Base-by-base conservation (phyloP, 2,888 invertebrate genomes). In the Acleris literana region DNA sequence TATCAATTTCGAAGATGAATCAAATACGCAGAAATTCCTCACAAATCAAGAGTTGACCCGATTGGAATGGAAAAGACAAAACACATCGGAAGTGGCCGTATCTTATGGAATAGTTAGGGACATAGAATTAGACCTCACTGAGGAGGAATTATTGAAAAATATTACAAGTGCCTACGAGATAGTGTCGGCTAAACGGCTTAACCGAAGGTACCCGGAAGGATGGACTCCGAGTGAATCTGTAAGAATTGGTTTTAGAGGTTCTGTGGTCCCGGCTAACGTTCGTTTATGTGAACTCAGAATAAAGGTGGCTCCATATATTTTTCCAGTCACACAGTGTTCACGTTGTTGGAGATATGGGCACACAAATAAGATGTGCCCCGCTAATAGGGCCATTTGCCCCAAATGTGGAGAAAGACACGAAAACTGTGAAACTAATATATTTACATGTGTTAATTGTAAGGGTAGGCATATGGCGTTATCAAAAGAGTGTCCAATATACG, bases 371-470 rank as follows among this genome's bases (percentile, higher is more conserved):
- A 46, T 57, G 17, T 72, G 70, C 16, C 67, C 71, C 0, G 55
- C 58, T 11, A 60, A n/a, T n/a, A n/a, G n/a, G n/a, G n/a, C n/a
- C n/a, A n/a, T 68, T 6, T 70, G 71, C 25, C 70, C 71, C 3
- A 72, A 72, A 43, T 72, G 72, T 48, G 49, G 57, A 1, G 51
- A 48, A 20, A 58, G 55, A 5, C 70, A 69, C 33, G 67, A 53
- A 54, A 72, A 72, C 18, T 70, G 72, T 22, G 67, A 69, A n/a
- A n/a, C n/a, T n/a, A n/a, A n/a, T n/a, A n/a, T n/a, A n/a, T 71
- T 64, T 56, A 65, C 59, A 62, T 74, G 72, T 43, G 63, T 63
- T 0, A 74, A 73, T 48, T 73, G 72, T 53, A 43, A 9, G 2
- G 71, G 70, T 5, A 51, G n/a, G n/a, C n/a, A n/a, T n/a, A n/a